Evolutionary conservation across 2,797 vertebrate genomes (phyloP), one percentile per base, ranked within the genome.

Genomic region (Sphenopsis melanotis): DNA sequence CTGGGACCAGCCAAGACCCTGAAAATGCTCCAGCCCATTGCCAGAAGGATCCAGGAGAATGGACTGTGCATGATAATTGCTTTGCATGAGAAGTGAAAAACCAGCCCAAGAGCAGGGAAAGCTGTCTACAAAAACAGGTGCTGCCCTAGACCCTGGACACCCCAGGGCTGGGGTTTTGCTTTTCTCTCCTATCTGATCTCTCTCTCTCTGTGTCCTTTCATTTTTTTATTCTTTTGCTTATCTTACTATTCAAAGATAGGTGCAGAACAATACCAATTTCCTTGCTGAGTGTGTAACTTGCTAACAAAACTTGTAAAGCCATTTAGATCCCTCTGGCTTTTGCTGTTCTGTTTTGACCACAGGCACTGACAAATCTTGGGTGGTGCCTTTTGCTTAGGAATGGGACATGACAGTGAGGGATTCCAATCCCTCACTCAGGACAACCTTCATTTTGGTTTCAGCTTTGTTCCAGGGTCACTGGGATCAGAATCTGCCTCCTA

Each of bases 51-150:
- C 22, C 8, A 32, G 37, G 60, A 36, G 39, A 59, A 59, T 2
- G 3, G 27, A 9, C 37, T 39, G 16, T 26, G 46, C 39, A 30
- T 21, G 23, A 20, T 2, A 44, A 21, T 4, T 21, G 0, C 1
- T 29, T 50, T 50, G 29, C 23, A 39, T 26, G 30, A n/a, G 44
- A 72, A 71, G 23, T 23, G 23, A 34, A 11, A 11, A 50, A 79
- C 0, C 37, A 52, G 39, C 21, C 17, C 34, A 34, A 41, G 39
- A 16, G 17, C 11, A 24, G 12, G 30, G 26, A 59, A 37, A 72
- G 12, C 16, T 64, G 12, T 20, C 18, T 6, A 8, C 17, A 44
- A 23, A 50, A 21, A 15, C 37, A 64, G 59, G 19, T 17, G 19
- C 27, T 29, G 26, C 23, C 11, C 19, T 22, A 6, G 23, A 14